Conservation (phyloP, 2,113 vertebrate species). For the Xenopus laevis region DNA sequence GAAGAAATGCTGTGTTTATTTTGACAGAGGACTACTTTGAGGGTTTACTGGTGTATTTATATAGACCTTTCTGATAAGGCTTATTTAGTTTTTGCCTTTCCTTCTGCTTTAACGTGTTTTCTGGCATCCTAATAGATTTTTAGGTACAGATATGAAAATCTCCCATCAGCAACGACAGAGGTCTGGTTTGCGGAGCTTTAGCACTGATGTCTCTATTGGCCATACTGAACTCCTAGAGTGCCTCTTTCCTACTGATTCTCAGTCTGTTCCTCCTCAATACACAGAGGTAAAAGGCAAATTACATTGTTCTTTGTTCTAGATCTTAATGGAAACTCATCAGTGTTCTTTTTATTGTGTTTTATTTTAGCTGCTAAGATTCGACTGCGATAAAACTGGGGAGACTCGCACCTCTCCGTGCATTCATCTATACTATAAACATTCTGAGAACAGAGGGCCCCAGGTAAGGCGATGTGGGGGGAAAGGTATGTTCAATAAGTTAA, state of each 20-base stretch:
- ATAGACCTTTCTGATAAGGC: too few relatives aligned
- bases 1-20: too few relatives aligned
- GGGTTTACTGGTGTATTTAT: too few relatives aligned
- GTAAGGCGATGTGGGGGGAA: slow-evolving; percentile 58
- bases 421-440: slow-evolving; percentile 90
- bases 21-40: too few relatives aligned
- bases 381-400: slow-evolving; percentile 60
- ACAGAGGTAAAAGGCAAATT: slow-evolving; percentile 74
- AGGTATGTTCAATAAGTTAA: too few relatives aligned
- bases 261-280: slow-evolving; percentile 74
- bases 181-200: slow-evolving; percentile 72
- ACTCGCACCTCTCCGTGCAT: slow-evolving; percentile 69
- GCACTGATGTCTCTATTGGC: slow-evolving; percentile 81
- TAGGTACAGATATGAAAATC: slow-evolving; percentile 81
- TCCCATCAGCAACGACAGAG: slow-evolving; percentile 87
- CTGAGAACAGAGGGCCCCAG: slow-evolving; percentile 87
- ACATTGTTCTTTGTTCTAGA: neutral
- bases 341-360: neutral
- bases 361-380: slow-evolving; percentile 85
- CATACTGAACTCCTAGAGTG: slow-evolving; percentile 90
- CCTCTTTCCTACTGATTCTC: slow-evolving; percentile 81
- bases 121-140: slow-evolving; percentile 69
- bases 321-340: too few relatives aligned
- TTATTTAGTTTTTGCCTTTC: too few relatives aligned
- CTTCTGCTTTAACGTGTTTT: neutral